Conservation (phyloP, 2,113 vertebrate genomes). For the Piprites chloris region DNA sequence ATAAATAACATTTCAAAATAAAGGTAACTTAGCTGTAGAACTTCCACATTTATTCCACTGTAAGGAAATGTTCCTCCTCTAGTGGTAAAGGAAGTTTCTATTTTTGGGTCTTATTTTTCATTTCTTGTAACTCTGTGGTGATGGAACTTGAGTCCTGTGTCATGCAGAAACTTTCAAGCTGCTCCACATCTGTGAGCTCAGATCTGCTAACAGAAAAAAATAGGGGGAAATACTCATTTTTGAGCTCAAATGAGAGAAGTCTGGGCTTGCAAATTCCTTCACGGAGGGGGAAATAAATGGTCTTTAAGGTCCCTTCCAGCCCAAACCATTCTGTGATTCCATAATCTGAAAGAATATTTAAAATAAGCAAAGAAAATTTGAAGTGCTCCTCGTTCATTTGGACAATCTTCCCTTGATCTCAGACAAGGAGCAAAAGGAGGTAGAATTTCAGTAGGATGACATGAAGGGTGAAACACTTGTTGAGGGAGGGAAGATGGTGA, state of each 20-base stretch:
- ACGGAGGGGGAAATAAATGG: accelerated
- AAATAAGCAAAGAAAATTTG: not conserved
- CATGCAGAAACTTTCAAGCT: not conserved
- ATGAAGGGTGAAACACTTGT: not conserved
- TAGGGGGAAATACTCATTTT: not conserved
- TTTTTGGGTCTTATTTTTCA: not conserved
- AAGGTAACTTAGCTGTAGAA: not conserved
- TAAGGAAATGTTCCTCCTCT: not conserved
- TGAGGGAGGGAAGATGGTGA: not conserved
- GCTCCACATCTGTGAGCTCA: not conserved
- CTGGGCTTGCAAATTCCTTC: not conserved
- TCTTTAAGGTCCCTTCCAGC: not conserved
- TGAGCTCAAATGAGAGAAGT: not conserved
- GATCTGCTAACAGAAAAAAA: not conserved
- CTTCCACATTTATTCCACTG: not conserved
- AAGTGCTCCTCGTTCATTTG: not conserved
- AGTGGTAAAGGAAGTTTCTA: not conserved
- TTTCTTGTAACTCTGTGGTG: not conserved
- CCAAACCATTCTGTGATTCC: not conserved
- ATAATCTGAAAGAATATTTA: not conserved
- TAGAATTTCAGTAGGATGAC: not conserved
- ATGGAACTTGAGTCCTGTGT: not conserved
- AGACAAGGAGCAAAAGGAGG: not conserved
- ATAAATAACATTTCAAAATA: not conserved
- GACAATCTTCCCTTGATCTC: not conserved